phyloP scores from a whole-genome alignment of 2,888 invertebrate genomes.

The Chaetogeoica ovagalla region DNA sequence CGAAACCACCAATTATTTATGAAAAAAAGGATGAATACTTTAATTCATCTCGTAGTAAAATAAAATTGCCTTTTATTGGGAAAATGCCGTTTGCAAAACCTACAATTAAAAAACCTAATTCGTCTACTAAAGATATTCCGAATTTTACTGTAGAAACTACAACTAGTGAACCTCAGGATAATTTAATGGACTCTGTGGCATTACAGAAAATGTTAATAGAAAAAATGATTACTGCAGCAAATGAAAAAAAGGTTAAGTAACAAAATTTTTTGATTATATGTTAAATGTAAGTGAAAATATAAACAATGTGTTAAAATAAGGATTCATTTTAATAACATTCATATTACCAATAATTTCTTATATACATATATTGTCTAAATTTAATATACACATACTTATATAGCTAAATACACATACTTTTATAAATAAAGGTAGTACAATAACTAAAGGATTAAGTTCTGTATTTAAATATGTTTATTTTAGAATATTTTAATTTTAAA shows the following conservation, averaged over 20 bases:
- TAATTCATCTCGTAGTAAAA: slow-evolving; percentile 60
- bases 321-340: not conserved
- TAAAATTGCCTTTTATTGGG: slow-evolving; percentile 82
- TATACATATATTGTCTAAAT: too few species aligned
- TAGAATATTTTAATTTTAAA: too few species aligned
- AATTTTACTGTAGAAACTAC: slow-evolving; percentile 38
- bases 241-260: slow-evolving; percentile 47
- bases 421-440: too few species aligned
- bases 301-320: not conserved
- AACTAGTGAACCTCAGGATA: slow-evolving; percentile 19
- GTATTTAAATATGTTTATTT: too few species aligned
- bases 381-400: too few species aligned
- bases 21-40: slow-evolving; percentile 55
- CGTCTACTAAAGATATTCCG: slow-evolving; percentile 30
- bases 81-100: slow-evolving; percentile 70
- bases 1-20: slow-evolving; percentile 10
- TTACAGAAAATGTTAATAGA: slow-evolving; percentile 35
- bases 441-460: too few species aligned
- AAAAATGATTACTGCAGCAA: slow-evolving; percentile 33
- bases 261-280: not conserved
- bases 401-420: too few species aligned
- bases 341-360: not conserved
- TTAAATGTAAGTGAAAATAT: not conserved
- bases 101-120: slow-evolving; percentile 26
- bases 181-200: slow-evolving; percentile 15